phyloP scores from a whole-genome alignment of 2,888 invertebrate species.

The Himalopsyche tibetana region DNA sequence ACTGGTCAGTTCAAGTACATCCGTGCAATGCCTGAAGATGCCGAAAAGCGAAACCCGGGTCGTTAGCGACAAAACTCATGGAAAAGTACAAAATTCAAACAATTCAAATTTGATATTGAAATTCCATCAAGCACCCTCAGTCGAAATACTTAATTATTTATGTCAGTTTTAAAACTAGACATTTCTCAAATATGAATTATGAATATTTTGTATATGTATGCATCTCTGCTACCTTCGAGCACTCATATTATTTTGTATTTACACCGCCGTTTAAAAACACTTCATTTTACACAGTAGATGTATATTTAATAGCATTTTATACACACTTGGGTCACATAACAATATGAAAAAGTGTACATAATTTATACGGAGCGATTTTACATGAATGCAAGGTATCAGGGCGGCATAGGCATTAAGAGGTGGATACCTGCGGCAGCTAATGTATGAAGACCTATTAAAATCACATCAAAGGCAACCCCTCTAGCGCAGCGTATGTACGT shows the following conservation, averaged over 20 bases:
- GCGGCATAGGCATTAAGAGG: conserved; percentile 54
- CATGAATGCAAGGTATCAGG: conserved; percentile 28
- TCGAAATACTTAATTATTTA: too few species aligned
- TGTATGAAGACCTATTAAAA: conserved; percentile 58
- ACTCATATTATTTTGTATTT: neutral
- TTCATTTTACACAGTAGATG: neutral
- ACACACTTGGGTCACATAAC: conserved; percentile 13
- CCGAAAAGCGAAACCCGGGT: too few species aligned
- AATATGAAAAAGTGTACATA: conserved; percentile 6
- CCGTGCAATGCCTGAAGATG: too few species aligned
- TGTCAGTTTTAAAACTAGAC: too few species aligned
- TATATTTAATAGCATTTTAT: conserved; percentile 20
- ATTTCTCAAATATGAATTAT: too few species aligned
- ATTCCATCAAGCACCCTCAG: too few species aligned
- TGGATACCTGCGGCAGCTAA: conserved; percentile 29
- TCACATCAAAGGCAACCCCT: conserved; percentile 57
- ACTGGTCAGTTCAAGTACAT: too few species aligned
- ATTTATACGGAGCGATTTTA: conserved; percentile 13
- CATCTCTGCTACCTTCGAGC: too few species aligned
- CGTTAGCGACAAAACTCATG: too few species aligned
- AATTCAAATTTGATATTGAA: too few species aligned
- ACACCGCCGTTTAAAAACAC: neutral
- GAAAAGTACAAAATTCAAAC: too few species aligned
- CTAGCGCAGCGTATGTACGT: neutral
- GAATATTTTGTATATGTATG: too few species aligned